Conservation (phyloP, 2,888 invertebrate genomes). For the Latrodectus hesperus region DNA sequence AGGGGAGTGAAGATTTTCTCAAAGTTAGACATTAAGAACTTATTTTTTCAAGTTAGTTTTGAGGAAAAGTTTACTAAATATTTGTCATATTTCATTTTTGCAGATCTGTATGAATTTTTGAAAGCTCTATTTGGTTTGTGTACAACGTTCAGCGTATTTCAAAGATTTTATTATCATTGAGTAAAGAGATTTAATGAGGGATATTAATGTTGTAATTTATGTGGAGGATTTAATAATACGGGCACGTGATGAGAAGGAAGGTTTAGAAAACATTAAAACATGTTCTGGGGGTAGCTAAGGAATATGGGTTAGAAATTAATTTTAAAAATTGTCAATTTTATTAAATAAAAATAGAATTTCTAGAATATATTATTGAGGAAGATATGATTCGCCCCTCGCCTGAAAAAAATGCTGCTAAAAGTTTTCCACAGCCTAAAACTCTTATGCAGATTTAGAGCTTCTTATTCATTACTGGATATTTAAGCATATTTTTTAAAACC, state of each 20-base stretch:
- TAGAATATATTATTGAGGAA: background rate
- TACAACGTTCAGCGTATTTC: background rate
- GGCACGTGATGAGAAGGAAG: background rate
- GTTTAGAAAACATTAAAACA: background rate
- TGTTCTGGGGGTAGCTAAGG: background rate
- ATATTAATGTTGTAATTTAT: conserved; percentile 7
- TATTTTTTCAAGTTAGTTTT: conserved; percentile 13
- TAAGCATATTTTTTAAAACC: background rate
- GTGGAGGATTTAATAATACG: conserved; percentile 22
- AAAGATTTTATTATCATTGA: background rate
- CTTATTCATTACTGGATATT: background rate
- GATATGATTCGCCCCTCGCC: background rate
- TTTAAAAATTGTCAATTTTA: background rate
- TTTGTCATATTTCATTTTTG: background rate
- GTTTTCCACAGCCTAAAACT: background rate
- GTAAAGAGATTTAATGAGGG: background rate
- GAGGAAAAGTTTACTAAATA: conserved; percentile 11
- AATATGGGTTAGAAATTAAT: conserved; percentile 11
- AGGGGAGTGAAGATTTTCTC: too few species aligned
- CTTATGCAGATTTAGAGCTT: conserved; percentile 12
- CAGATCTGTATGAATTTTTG: background rate
- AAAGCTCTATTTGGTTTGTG: background rate
- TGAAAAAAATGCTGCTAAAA: background rate
- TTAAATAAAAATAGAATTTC: too few species aligned
- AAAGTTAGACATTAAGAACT: background rate